phyloP scores from a whole-genome alignment of 2,797 vertebrate genomes.

The Peromyscus melanophrys region DNA sequence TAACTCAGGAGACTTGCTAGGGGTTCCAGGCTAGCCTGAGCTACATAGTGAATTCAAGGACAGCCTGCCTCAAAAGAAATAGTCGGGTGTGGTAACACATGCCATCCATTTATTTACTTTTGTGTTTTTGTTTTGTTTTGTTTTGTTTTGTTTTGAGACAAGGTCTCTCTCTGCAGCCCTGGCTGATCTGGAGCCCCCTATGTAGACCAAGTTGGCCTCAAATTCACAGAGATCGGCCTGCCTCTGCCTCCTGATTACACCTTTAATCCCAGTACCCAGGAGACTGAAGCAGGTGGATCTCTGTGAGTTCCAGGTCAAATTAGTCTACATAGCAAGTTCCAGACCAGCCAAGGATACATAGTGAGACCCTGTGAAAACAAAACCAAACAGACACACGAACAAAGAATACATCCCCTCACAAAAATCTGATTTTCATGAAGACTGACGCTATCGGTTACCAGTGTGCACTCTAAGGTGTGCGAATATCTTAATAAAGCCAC shows the following conservation, averaged over 20 bases:
- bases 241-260: neutral
- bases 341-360: neutral
- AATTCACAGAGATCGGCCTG: neutral
- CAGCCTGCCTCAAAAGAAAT: neutral
- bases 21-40: neutral
- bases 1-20: neutral
- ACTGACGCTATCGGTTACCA: rapidly evolving
- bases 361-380: neutral
- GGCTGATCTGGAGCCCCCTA: neutral
- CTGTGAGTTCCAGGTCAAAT: neutral
- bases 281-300: neutral
- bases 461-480: too few relatives aligned
- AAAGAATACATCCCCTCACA: neutral
- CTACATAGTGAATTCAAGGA: neutral
- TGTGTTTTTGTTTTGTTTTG: neutral
- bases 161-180: neutral
- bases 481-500: neutral
- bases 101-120: neutral
- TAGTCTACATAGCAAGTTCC: neutral
- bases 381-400: neutral
- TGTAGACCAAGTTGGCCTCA: neutral
- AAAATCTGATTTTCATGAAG: neutral
- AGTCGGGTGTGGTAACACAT: neutral
- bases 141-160: neutral
- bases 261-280: neutral